Evolutionary conservation across 2,113 vertebrate genomes (phyloP).

Genomic region (Oncorhynchus mykiss): DNA sequence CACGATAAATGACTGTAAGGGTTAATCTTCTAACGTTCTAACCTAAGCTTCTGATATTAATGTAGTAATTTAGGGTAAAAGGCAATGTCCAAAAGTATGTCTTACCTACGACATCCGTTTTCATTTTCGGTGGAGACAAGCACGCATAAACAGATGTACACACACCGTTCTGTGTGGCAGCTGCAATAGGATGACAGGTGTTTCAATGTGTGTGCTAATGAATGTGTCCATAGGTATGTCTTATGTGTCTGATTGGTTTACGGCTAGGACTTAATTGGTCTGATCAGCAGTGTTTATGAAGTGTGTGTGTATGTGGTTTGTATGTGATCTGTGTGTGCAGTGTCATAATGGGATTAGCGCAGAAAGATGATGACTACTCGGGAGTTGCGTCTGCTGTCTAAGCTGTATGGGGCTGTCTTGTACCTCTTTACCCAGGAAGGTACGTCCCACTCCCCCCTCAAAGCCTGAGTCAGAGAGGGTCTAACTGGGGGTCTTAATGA

Average conservation of each 20-base stretch:
- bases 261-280: neutral
- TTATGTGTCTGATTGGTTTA: neutral
- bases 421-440: neutral
- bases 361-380: constrained; percentile 48
- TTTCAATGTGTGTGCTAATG: constrained; percentile 1
- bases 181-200: constrained; percentile 1
- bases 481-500: neutral
- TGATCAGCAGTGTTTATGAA: neutral
- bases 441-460: neutral
- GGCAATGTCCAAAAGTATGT: constrained; percentile 22
- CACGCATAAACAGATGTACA: neutral
- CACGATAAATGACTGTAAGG: neutral
- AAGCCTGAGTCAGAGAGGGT: neutral
- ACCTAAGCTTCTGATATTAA: neutral
- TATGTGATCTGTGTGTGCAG: constrained; percentile 2
- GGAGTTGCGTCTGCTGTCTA: neutral
- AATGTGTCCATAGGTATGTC: constrained; percentile 2
- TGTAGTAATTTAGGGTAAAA: neutral
- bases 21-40: too few species aligned
- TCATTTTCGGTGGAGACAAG: constrained; percentile 68
- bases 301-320: neutral
- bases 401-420: neutral
- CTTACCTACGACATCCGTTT: constrained; percentile 81
- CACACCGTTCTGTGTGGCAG: constrained; percentile 3
- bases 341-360: constrained; percentile 59